Conservation (phyloP, 2,797 vertebrate species). For the Psittacula echo region DNA sequence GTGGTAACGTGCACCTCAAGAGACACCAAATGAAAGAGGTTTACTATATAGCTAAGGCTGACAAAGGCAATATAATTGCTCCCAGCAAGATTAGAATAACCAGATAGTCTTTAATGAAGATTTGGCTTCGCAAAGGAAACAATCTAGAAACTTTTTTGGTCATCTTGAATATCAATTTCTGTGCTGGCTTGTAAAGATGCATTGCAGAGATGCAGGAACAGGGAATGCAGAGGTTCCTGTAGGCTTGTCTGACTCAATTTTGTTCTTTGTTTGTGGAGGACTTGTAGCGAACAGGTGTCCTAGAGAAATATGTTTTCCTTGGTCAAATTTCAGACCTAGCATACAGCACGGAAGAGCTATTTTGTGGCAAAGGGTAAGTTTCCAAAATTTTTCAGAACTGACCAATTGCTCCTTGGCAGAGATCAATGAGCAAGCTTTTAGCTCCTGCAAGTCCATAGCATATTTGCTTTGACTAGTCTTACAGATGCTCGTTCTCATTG, state of each 20-base stretch:
- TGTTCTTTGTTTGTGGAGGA: neutral
- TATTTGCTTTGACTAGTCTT: neutral
- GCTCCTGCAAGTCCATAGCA: neutral
- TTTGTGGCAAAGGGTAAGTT: neutral
- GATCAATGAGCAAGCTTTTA: neutral
- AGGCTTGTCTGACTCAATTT: neutral
- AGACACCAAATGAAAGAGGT: conserved; percentile 36
- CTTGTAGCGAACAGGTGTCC: accelerated
- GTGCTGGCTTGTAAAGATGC: neutral
- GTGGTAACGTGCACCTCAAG: neutral
- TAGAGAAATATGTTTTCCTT: neutral
- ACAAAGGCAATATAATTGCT: conserved; percentile 19
- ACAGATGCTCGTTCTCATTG: neutral
- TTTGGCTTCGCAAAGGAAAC: neutral
- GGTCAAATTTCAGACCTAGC: neutral
- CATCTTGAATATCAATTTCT: conserved; percentile 1
- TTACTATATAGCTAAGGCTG: neutral
- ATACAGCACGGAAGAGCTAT: neutral
- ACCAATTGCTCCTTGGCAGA: neutral
- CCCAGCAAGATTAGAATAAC: neutral
- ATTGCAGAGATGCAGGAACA: neutral
- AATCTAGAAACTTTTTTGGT: neutral
- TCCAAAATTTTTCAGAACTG: neutral
- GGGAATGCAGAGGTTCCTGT: neutral
- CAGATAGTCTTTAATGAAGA: conserved; percentile 9